Base-by-base conservation (phyloP, 2,797 vertebrate species). In the Eidolon dupreanum region DNA sequence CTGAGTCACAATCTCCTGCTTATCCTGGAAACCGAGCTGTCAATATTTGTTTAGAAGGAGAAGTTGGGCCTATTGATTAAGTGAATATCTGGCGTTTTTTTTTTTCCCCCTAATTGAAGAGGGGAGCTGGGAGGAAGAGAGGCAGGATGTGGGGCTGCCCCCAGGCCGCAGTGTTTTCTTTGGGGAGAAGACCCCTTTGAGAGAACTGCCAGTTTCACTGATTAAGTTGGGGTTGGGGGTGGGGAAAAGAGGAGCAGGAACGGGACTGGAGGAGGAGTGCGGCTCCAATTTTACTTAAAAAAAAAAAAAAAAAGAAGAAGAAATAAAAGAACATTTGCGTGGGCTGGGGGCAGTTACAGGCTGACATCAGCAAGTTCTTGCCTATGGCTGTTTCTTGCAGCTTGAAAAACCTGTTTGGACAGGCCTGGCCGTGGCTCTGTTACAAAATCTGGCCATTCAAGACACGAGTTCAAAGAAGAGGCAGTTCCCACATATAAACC, bases 341-440 rank as follows among this genome's bases (percentile, higher is more conserved):
- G 55, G 82, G 73, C 17, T 46, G 46, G 74, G 36, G 70, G 43
- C 1, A 16, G 93, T n/a, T 51, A 43, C 3, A 31, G 66, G 88
- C 85, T 51, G 93, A 90, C 71, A 55, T 96, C 96, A 98, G 95
- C 97, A 97, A 96, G 95, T 96, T 96, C 96, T 97, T 94, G 90
- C 97, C 98, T 98, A 98, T 93, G 98, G 98, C 97, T 98, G 98
- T 98, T 98, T 96, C 28, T 95, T 96, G 95, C 96, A 98, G 99
- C 99, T 98, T 83, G 99, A 99, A 99, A 99, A 99, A 99, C 99
- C 99, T 99, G 99, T 99, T 97, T 97, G 96, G 88, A 98, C 99
- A 97, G 98, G 98, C 98, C 98, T 98, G 98, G 99, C 98, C 98
- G 97, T 98, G 98, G 99, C 98, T 98, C 98, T 98, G 94, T 95